Percentiles rank a stretch among this genome's conserved stretches.
phyloP scores from a whole-genome alignment of 92 coral and sea anemone genomes.

The Zoanthus solanderi region DNA sequence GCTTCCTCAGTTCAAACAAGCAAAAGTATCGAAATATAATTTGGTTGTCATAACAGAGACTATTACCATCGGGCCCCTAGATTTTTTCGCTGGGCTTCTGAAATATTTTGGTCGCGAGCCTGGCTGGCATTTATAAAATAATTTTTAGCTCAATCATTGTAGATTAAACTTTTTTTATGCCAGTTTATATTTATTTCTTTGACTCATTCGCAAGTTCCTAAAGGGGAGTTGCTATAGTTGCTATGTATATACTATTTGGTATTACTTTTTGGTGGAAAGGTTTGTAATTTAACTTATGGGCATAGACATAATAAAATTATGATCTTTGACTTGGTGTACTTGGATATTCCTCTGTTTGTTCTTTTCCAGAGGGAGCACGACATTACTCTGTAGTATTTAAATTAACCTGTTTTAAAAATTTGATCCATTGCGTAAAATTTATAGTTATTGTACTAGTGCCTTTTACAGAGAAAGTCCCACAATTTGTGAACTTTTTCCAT shows the following conservation, averaged over 20 bases:
- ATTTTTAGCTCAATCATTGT: no score
- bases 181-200: neutral
- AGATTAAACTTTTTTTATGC: no score
- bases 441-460: neutral
- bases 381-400: neutral
- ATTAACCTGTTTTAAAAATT: neutral
- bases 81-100: no score
- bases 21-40: neutral
- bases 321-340: slow-evolving; percentile 1
- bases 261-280: neutral
- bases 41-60: no score
- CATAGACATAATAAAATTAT: neutral
- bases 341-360: neutral
- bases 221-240: neutral
- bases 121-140: no score
- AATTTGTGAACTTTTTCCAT: slow-evolving; percentile 57
- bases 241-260: neutral
- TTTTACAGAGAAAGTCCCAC: slow-evolving; percentile 58
- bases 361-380: neutral
- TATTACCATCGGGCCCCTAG: no score
- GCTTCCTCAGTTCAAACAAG: neutral
- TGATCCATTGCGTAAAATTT: neutral
- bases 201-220: neutral
- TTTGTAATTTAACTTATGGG: neutral
- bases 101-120: no score